Conservation (phyloP, 2,113 vertebrate genomes). For the Ammospiza nelsoni region DNA sequence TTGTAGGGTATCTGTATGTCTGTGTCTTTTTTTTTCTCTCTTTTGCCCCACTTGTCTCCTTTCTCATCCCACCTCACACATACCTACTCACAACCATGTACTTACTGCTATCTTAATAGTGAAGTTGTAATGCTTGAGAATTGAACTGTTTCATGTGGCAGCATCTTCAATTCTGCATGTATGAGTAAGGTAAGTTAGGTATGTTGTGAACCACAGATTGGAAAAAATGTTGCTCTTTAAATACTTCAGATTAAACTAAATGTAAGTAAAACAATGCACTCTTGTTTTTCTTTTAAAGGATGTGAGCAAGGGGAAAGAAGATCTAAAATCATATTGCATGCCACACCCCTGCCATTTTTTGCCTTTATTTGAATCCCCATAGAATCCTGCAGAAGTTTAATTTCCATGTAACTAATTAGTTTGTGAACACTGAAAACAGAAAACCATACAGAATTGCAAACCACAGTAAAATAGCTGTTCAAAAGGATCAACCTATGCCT, state of each 20-base stretch:
- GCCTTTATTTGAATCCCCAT: not conserved
- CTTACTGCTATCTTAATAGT: not conserved
- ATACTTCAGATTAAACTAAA: not conserved
- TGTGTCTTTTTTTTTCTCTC: not conserved
- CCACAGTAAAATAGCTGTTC: not conserved
- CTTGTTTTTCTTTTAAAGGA: not conserved
- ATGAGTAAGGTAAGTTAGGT: not conserved
- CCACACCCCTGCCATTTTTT: not conserved
- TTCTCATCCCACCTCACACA: not conserved
- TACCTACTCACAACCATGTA: not conserved
- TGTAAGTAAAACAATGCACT: not conserved
- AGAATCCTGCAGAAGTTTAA: not conserved
- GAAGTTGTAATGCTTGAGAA: not conserved
- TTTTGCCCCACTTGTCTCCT: not conserved
- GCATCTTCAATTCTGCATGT: not conserved
- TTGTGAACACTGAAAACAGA: not conserved
- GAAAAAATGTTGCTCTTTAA: not conserved
- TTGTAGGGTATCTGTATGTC: not conserved
- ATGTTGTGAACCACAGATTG: not conserved
- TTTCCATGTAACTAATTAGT: not conserved
- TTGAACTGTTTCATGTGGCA: not conserved
- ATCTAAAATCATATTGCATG: not conserved
- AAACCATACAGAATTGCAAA: not conserved
- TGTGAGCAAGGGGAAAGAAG: not conserved
- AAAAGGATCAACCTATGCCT: not conserved